Evolutionary conservation across 2,113 vertebrate species (phyloP).

Genomic region (Hydrolagus affinis): DNA sequence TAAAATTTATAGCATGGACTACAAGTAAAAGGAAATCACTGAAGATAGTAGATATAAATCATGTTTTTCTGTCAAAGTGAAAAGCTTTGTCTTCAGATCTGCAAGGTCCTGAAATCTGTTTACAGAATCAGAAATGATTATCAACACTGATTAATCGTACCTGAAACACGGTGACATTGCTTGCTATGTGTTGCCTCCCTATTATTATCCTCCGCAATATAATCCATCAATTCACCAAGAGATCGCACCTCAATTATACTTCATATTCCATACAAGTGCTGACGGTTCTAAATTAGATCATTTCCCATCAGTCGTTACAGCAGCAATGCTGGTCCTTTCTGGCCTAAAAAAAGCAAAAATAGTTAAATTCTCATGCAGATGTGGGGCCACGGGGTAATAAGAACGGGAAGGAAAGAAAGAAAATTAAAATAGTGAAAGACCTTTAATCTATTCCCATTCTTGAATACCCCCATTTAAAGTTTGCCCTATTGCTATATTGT

Average conservation of each 20-base stretch:
- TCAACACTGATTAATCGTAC: not conserved
- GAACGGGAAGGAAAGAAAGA: not conserved
- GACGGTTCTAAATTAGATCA: not conserved
- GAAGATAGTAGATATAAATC: not conserved
- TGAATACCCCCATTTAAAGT: no score
- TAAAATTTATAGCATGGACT: not conserved
- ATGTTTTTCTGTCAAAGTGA: not conserved
- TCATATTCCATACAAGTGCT: not conserved
- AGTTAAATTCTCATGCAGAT: not conserved
- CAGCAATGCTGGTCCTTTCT: not conserved
- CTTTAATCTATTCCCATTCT: no score
- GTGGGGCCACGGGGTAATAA: not conserved
- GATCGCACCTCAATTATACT: not conserved
- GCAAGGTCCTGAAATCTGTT: not conserved
- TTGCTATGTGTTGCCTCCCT: not conserved
- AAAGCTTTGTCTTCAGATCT: not conserved
- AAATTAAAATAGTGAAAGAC: no score
- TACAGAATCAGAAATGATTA: no score
- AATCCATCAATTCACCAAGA: not conserved
- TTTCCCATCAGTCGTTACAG: not conserved
- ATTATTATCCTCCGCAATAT: slow-evolving; percentile 7
- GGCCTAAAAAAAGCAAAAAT: not conserved
- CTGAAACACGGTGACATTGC: not conserved
- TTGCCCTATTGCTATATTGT: no score
- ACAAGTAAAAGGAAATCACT: not conserved